phyloP scores from a whole-genome alignment of 1,140 invertebrate genomes.

The Listronotus oregonensis region DNA sequence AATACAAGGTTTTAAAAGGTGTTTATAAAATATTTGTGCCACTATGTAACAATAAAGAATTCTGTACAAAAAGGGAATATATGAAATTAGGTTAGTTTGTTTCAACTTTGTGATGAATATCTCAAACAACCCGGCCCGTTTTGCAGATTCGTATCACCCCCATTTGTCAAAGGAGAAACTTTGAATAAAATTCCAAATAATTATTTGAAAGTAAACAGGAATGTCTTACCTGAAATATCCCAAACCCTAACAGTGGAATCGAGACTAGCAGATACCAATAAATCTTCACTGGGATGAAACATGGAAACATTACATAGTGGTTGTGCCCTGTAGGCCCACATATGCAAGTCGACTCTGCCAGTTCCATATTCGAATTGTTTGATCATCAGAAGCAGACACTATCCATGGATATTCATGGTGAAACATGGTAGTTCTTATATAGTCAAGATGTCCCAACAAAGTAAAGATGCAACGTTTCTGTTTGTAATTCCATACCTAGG shows the following conservation, averaged over 20 bases:
- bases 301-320: conserved; percentile 99
- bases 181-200: too few species aligned
- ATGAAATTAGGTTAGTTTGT: too few species aligned
- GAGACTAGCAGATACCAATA: conserved; percentile 95
- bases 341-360: conserved; percentile 99
- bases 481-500: conserved; percentile 98
- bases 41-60: too few species aligned
- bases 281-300: conserved; percentile 96
- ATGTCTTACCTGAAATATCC: conserved; percentile 86
- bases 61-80: too few species aligned
- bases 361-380: conserved; percentile 99
- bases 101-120: too few species aligned
- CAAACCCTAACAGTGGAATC: conserved; percentile 98
- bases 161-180: too few species aligned
- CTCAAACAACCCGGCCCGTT: too few species aligned
- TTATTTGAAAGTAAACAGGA: neutral
- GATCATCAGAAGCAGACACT: conserved; percentile 96
- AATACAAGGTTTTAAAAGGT: too few species aligned
- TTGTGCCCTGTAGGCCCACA: conserved; percentile 97
- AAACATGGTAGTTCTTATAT: conserved; percentile 96
- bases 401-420: conserved; percentile 99
- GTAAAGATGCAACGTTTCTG: conserved; percentile 97
- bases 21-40: too few species aligned
- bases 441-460: conserved; percentile 96
- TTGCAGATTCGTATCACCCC: too few species aligned